Evolutionary conservation across 2,888 invertebrate genomes (phyloP), one percentile per base, ranked within the genome.

Genomic region (Dastarcus helophoroides): DNA sequence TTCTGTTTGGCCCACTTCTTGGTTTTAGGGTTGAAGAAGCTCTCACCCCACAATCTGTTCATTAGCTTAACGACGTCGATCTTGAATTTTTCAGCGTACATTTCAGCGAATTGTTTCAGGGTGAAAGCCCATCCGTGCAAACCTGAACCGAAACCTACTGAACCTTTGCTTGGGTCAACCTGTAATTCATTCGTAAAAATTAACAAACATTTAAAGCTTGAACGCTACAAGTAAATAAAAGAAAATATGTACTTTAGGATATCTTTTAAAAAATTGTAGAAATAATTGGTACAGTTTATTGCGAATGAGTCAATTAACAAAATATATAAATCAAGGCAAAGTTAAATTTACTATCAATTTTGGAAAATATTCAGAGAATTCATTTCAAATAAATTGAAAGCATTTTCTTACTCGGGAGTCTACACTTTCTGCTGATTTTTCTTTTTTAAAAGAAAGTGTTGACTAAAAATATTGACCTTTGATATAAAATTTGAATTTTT

Each of bases 101-200:
- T 91, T 67, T 97, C 95, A 26, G 97, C 72, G 70, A 99, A 98
- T 71, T 99, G 97, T 70, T 98, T 99, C 45, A 99, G 76, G 41
- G 98, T 98, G 67, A 98, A 99, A 29, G 97, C 98, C 98, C 98
- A 99, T 42, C 98, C 97, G 64, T 99, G 98, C 40, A 99, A 85
- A 53, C 98, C 98, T 14, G 97, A 95, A 39, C 98, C 98, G 63
- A 99, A 99, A 57, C 98, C 98, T 40, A 99, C 98, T 39, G 94
- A 97, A 49, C 98, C 98, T 68, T 86, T 89, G 66, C 90, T 86
- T 47, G 98, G 97, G 65, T 95, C 94, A 48, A 86, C 78, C 76
- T 77, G 37, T 9, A 39, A 35, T 32, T 32, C 27, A 17, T 7
- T 17, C 6, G 6, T n/a, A n/a, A n/a, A 17, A n/a, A 7, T 17